Evolutionary conservation across 2,113 vertebrate genomes (phyloP).

Genomic region (Psophia crepitans): DNA sequence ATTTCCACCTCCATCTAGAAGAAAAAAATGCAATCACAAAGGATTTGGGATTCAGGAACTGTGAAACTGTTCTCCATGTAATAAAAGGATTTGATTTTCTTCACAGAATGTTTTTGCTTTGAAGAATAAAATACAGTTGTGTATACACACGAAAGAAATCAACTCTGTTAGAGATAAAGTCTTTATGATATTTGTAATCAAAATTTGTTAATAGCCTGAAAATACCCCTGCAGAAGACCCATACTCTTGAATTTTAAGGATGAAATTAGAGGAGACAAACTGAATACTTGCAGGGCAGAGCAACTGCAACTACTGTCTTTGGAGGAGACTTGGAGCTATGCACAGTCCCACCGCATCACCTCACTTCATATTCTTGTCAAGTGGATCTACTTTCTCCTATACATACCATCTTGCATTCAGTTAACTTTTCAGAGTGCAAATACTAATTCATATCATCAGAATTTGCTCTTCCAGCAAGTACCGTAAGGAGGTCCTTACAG

Average conservation of each 20-base stretch:
- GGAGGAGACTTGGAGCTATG: not conserved
- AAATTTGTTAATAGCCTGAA: not conserved
- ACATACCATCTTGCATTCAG: not conserved
- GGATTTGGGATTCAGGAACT: not conserved
- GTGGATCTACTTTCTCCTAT: not conserved
- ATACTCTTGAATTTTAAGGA: not conserved
- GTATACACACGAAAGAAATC: not conserved
- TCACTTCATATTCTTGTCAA: not conserved
- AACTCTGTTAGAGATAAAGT: not conserved
- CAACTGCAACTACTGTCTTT: not conserved
- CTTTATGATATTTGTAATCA: not conserved
- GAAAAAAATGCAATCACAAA: not conserved
- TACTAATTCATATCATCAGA: not conserved
- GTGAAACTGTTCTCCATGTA: not conserved
- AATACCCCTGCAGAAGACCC: not conserved
- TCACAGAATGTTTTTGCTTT: not conserved
- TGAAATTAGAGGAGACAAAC: not conserved
- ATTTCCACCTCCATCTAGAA: not conserved
- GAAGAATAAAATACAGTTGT: not conserved
- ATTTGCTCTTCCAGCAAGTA: not conserved
- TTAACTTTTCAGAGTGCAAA: not conserved
- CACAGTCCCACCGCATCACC: not conserved
- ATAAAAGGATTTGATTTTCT: not conserved
- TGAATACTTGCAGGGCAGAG: not conserved
- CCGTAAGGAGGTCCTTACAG: not conserved